phyloP scores from a whole-genome alignment of 64 coral and sea anemone genomes.

The Stichodactyla helianthus region DNA sequence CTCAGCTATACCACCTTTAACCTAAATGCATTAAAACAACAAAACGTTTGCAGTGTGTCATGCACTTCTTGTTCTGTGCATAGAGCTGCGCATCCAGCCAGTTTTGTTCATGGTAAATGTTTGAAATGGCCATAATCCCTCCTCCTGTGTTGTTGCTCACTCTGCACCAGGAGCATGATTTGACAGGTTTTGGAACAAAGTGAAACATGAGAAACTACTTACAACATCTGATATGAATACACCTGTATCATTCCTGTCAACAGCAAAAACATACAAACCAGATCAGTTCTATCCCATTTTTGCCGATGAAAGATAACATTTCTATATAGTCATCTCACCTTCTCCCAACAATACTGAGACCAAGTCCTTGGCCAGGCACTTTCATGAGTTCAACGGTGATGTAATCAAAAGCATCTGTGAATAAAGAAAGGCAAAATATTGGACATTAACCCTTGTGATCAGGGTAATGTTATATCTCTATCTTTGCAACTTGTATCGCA shows the following conservation, averaged over 20 bases:
- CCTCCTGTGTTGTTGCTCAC: neutral
- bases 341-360: slow-evolving; percentile 91
- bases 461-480: too few relatives aligned
- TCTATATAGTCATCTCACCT: slow-evolving; percentile 23
- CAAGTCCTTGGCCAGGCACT: slow-evolving; percentile 91
- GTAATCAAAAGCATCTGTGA: slow-evolving; percentile 78
- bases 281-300: neutral
- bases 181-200: neutral
- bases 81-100: too few relatives aligned
- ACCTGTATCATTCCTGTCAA: slow-evolving; percentile 74
- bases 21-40: slow-evolving; percentile 17
- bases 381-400: slow-evolving; percentile 68
- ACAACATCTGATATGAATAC: slow-evolving; percentile 95
- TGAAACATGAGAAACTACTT: slow-evolving; percentile 1
- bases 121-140: neutral
- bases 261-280: slow-evolving; percentile 3
- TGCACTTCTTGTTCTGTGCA: neutral
- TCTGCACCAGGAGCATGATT: too few relatives aligned
- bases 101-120: neutral
- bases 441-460: too few relatives aligned
- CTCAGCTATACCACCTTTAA: slow-evolving; percentile 78
- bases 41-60: neutral
- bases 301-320: too few relatives aligned
- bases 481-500: too few relatives aligned
- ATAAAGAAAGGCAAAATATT: neutral